A percentile compares a stretch with the other conserved stretches of the same genome.
Conservation (phyloP, 2,888 invertebrate genomes). For the Apantesis nais region DNA sequence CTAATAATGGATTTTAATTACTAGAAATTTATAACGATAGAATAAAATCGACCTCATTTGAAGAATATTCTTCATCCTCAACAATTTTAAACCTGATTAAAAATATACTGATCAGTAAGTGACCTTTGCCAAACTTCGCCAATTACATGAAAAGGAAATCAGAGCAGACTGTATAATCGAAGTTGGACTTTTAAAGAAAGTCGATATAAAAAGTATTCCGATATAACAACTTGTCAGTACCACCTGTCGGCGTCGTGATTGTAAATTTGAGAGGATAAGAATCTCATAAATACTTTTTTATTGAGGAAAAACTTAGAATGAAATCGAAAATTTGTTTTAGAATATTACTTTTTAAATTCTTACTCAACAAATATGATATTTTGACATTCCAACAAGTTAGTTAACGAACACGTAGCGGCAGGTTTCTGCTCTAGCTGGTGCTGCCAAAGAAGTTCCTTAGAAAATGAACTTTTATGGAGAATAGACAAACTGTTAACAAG, state of each 20-base stretch:
- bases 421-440: neutral
- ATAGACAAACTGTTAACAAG: neutral
- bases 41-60: neutral
- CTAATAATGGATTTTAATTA: too few relatives aligned
- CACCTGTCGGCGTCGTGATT: slow-evolving; percentile 77
- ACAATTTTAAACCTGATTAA: slow-evolving; percentile 33
- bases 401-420: neutral
- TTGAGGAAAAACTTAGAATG: neutral
- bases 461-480: neutral
- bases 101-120: slow-evolving; percentile 37
- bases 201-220: slow-evolving; percentile 59
- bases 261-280: slow-evolving; percentile 55
- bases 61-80: neutral
- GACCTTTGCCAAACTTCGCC: slow-evolving; percentile 47
- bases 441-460: too few relatives aligned
- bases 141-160: slow-evolving; percentile 48
- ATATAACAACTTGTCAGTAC: slow-evolving; percentile 66
- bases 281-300: slow-evolving; percentile 31
- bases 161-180: slow-evolving; percentile 59
- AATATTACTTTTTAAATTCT: neutral
- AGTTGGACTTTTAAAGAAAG: slow-evolving; percentile 62
- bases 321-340: neutral
- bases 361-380: neutral
- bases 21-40: neutral
- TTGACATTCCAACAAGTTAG: neutral